These are phyloP conservation scores for Apamea crenata DNA, from an alignment of 2,888 invertebrate species.

Conservation along the genomic window DNA sequence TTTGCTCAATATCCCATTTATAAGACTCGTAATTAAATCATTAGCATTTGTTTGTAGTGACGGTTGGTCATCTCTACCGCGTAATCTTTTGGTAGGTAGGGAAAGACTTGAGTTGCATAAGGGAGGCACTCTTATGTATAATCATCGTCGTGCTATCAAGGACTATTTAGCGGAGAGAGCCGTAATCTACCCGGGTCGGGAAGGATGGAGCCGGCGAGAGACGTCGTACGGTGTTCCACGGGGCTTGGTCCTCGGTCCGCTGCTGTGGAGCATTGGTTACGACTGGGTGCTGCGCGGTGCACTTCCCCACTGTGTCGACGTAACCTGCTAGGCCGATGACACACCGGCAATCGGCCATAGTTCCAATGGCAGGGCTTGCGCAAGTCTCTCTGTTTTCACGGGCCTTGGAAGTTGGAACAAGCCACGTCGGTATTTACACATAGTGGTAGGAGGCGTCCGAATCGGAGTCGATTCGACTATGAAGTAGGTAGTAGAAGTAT, in stretches of 20 bases:
- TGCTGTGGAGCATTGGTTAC: neutral
- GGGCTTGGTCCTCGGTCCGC: neutral
- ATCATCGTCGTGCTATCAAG: neutral
- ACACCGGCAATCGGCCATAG: neutral
- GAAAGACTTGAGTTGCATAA: neutral
- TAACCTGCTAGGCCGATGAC: neutral
- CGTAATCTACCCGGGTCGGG: neutral
- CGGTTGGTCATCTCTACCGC: neutral
- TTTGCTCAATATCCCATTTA: conserved; percentile 16
- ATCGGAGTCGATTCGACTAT: neutral
- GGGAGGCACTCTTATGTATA: neutral
- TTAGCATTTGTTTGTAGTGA: conserved; percentile 19
- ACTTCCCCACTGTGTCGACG: neutral
- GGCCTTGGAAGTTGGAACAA: neutral
- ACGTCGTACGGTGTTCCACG: neutral
- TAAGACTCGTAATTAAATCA: conserved; percentile 14
- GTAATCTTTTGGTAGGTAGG: neutral
- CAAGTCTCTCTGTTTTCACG: neutral
- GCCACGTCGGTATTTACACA: neutral
- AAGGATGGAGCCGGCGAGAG: neutral
- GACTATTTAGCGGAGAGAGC: neutral
- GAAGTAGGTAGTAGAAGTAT: too few relatives aligned
- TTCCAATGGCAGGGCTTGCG: neutral
- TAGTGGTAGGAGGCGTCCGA: neutral
- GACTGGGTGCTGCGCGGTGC: neutral